Evolutionary conservation across 2,888 invertebrate genomes (phyloP), one percentile per base, ranked within the genome.

Genomic region (Cepaea hortensis): DNA sequence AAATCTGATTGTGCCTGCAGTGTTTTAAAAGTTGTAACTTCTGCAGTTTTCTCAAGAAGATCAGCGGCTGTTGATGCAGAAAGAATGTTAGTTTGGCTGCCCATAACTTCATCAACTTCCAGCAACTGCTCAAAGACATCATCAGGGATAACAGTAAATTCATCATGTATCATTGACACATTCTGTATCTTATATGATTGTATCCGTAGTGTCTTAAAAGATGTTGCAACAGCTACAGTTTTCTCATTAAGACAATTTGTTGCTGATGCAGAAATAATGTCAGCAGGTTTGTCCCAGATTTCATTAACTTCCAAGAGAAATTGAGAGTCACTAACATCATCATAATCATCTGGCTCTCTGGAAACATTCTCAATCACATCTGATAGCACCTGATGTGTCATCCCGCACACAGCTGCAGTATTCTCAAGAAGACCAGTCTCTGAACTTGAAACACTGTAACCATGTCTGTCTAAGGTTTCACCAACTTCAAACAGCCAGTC

Each of bases 61-160:
- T 35, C 35, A 55, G 55, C 55, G 11, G 55, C 55, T 9, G 55
- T 6, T 55, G 55, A 9, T 55, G 75, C 5, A 5, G 72, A 18
- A 9, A 68, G 15, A 75, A 15, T 15, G 46, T 18, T 48, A 75
- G 50, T 7, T 48, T 75, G 48, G 48, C 75, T 82, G 68, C 75
- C 81, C 62, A 86, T 55, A 46, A 68, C 50, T 7, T 86, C 86
- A 65, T 86, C 81, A 48, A 75, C 48, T 50, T 86, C 81, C 18
- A 76, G n/a, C 18, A 86, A 46, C 35, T 81, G 50, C 20, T 76
- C 81, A 7, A 86, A 15, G 13, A 81, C 76, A 75, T 86, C 86
- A 18, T 86, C 76, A 62, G 86, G 76, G 13, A 86, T 68, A 68
- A 35, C 81, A 6, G 73, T 3, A 72, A 73, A 80, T 81, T 62